These are phyloP conservation scores for Bellardia bayeri DNA, from an alignment of 2,888 invertebrate species.

Conservation along the genomic window DNA sequence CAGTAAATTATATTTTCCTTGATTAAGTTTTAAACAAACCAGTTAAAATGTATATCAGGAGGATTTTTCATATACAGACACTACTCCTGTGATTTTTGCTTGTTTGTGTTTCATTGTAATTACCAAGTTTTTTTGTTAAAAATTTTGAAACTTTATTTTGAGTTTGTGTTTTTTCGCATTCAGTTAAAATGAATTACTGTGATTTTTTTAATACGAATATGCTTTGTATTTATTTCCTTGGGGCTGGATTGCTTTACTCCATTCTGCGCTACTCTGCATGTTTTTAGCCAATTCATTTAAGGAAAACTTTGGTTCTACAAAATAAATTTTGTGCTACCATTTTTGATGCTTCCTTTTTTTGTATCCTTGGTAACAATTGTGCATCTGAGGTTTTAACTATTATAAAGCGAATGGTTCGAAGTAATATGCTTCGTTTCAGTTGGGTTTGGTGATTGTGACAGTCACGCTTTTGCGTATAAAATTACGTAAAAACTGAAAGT, in stretches of 20 bases:
- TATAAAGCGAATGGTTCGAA: not conserved
- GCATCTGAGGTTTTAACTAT: conserved; percentile 3
- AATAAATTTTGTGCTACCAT: conserved; percentile 18
- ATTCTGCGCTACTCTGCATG: not conserved
- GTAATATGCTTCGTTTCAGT: conserved; percentile 19
- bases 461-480: conserved; percentile 36
- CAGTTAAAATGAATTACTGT: conserved; percentile 28
- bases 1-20: conserved; percentile 62
- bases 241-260: not conserved
- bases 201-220: conserved; percentile 26
- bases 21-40: conserved; percentile 63
- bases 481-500: conserved; percentile 47
- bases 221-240: conserved; percentile 3
- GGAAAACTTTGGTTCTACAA: conserved; percentile 13
- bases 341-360: not conserved
- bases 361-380: conserved; percentile 29
- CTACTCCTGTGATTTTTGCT: not conserved
- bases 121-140: conserved; percentile 18
- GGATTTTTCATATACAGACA: conserved; percentile 3
- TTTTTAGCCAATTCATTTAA: conserved; percentile 48
- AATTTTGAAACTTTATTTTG: conserved; percentile 27
- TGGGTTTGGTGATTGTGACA: conserved; percentile 41
- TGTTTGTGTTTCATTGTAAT: conserved; percentile 25
- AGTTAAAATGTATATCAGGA: conserved; percentile 24
- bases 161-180: conserved; percentile 7